These are phyloP conservation scores for Bathynomus jamesi DNA, from an alignment of 1,140 invertebrate genomes.

Conservation along the genomic window DNA sequence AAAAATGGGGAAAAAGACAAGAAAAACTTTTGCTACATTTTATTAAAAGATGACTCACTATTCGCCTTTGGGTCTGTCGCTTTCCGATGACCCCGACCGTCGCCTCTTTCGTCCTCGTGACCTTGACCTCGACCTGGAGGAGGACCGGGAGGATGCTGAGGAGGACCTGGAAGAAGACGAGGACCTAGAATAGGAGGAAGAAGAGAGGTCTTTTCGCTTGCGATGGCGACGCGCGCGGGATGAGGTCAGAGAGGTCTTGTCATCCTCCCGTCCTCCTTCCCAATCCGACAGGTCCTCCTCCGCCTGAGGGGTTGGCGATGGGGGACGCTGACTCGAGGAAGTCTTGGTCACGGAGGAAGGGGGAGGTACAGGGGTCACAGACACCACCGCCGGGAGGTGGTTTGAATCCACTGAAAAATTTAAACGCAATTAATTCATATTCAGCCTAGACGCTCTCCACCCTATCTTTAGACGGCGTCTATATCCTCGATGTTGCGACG, in stretches of 20 bases:
- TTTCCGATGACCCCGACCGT: not conserved
- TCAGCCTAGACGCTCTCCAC: too few relatives aligned
- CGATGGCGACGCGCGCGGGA: too few relatives aligned
- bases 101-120: not conserved
- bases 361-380: not conserved
- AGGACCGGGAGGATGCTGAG: not conserved
- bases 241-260: not conserved
- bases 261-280: not conserved
- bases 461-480: too few relatives aligned
- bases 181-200: not conserved
- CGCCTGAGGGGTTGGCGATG: not conserved
- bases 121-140: not conserved
- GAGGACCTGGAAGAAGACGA: not conserved
- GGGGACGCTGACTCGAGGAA: not conserved
- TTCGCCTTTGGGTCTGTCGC: not conserved
- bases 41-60: too few relatives aligned
- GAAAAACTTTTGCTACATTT: too few relatives aligned
- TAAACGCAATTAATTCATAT: too few relatives aligned
- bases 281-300: not conserved
- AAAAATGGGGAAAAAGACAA: too few relatives aligned
- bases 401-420: not conserved
- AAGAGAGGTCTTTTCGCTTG: not conserved
- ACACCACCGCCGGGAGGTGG: not conserved
- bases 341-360: not conserved
- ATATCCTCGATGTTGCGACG: too few relatives aligned